Base-by-base conservation (phyloP, 1,140 invertebrate species). In the Drosophila oshimai region DNA sequence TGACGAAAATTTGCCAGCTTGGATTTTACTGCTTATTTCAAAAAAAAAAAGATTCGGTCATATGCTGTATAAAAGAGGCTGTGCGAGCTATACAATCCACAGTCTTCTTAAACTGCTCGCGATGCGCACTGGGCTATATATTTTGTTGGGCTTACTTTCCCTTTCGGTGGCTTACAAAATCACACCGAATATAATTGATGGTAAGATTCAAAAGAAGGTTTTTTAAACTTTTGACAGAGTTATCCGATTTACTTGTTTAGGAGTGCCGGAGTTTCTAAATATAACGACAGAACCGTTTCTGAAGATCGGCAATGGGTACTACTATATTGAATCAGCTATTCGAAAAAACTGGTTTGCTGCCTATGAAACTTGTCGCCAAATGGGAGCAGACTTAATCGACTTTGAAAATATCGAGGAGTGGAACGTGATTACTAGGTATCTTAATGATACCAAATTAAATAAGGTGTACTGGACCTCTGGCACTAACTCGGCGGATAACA, bases 231-330 rank as follows among this genome's bases (percentile, higher is more conserved):
- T 6, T n/a, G n/a, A n/a, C n/a, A n/a, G n/a, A n/a, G n/a, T 4
- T 10, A 0, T 15, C 3, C 5, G 3, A 0, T 3, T n/a, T 10
- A 13, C 5, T n/a, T n/a, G n/a, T n/a, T n/a, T n/a, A 46, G 44
- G 44, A 6, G 15, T 46, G 26, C 44, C 44, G 2, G 44, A 29
- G 4, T 46, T 46, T 1, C 0, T 46, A 3, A 46, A 46, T 17
- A 2, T 22, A 20, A 33, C 17, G 6, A 49, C 26, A 33, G 46
- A n/a, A 2, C 46, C 46, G 2, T 49, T 49, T 49, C 13, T 49
- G 6, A 49, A 33, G 46, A 33, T 49, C 5, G 46, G 46, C n/a
- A 33, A 33, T 10, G n/a, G 7, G n/a, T 49, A 49, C 31, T 49
- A 49, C 28, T 33, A 1, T 20, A 10, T 49, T 6, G 5, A 26